These are phyloP conservation scores for Discoglossus pictus DNA, from an alignment of 2,797 vertebrate species.

Conservation along the genomic window DNA sequence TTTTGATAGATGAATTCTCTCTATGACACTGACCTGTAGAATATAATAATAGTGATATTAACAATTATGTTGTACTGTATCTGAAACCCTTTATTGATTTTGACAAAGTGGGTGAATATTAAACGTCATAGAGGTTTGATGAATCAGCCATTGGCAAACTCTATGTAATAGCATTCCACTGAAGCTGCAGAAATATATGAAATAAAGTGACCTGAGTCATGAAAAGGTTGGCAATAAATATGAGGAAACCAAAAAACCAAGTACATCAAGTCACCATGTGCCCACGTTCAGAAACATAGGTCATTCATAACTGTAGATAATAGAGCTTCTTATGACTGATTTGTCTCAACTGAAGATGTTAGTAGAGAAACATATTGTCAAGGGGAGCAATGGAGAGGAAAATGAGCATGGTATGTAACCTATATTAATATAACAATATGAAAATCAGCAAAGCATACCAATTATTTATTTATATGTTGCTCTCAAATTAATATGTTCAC, in stretches of 20 bases:
- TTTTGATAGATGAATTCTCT: too few species aligned
- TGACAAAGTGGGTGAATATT: slow-evolving; percentile 32
- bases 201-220: slow-evolving; percentile 38
- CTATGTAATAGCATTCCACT: slow-evolving; percentile 24
- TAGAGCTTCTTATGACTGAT: slow-evolving; percentile 41
- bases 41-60: too few species aligned
- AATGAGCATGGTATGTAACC: too few species aligned
- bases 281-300: slow-evolving; percentile 32
- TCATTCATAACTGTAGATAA: slow-evolving; percentile 29
- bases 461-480: too few species aligned
- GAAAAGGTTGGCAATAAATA: slow-evolving; percentile 35
- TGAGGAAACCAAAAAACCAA: slow-evolving; percentile 25
- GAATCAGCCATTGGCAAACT: slow-evolving; percentile 22
- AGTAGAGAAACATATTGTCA: too few species aligned
- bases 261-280: slow-evolving; percentile 20
- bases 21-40: too few species aligned
- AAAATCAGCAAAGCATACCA: too few species aligned
- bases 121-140: slow-evolving; percentile 13
- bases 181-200: slow-evolving; percentile 35
- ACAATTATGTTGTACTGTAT: slow-evolving; percentile 32
- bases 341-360: slow-evolving; percentile 8
- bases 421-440: too few species aligned
- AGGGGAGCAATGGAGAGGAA: too few species aligned
- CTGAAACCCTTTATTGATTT: slow-evolving; percentile 38
- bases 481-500: too few species aligned